These are phyloP conservation scores for Cyphomyrus discorhynchus DNA, from an alignment of 2,113 vertebrate genomes.

Conservation along the genomic window DNA sequence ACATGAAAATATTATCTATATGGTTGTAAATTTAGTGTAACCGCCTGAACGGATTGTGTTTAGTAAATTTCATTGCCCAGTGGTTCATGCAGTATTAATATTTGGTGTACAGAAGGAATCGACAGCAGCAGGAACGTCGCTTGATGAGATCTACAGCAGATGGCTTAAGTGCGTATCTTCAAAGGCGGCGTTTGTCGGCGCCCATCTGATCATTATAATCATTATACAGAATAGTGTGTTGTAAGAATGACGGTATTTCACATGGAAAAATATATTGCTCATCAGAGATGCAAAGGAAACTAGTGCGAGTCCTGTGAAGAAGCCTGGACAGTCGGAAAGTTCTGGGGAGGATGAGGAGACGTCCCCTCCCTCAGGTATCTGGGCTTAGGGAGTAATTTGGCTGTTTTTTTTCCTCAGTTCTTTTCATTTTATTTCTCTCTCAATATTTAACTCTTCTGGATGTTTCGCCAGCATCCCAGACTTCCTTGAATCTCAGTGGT, in stretches of 20 bases:
- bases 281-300: conserved; percentile 12
- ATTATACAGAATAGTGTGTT: neutral
- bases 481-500: neutral
- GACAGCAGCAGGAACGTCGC: conserved; percentile 20
- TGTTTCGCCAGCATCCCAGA: neutral
- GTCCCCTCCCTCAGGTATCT: neutral
- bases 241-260: neutral
- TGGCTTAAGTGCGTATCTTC: conserved; percentile 51
- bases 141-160: conserved; percentile 52
- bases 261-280: neutral
- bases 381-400: neutral
- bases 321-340: neutral
- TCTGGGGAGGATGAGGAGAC: conserved; percentile 18
- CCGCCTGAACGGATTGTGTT: neutral
- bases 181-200: neutral
- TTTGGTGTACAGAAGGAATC: conserved; percentile 24
- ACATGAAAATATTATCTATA: neutral
- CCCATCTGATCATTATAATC: neutral
- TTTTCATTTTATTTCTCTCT: neutral
- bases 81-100: neutral
- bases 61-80: neutral
- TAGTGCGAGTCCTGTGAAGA: conserved; percentile 24
- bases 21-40: neutral
- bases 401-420: neutral
- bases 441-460: neutral